Base-by-base conservation (phyloP, 1,140 invertebrate genomes). In the Aphis craccivora region DNA sequence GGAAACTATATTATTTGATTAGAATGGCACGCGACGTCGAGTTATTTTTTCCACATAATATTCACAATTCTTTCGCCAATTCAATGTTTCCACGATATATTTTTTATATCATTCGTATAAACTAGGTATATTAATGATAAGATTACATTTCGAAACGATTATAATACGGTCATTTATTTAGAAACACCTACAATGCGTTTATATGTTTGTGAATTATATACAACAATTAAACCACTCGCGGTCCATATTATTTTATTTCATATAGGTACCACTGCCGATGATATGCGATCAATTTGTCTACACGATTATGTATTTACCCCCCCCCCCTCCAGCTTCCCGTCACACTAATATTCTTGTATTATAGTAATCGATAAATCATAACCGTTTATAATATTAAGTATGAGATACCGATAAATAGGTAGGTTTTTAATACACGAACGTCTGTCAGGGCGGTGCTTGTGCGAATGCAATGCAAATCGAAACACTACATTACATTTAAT, bases 321-420 rank as follows among this genome's bases (percentile, higher is more conserved):
- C 37, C 37, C 37, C 37, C 37, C 18, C 60, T 18, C 11, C 30
- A n/a, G 4, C 30, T 76, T n/a, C 60, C 60, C 60, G 30, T 35
- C 60, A 76, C 60, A 76, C 30, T n/a, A 3, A 14, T 76, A 76
- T 76, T n/a, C 60, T 76, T 18, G 14, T 14, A 76, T 35, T 6
- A 76, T n/a, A 76, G 5, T 76, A n/a, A 76, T 76, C 60, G 11
- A 76, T 76, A 76, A 76, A 76, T 76, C 60, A 76, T 76, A 76
- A 76, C 60, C n/a, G 60, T n/a, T 76, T 76, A 35, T 76, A 76
- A 76, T n/a, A 76, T 76, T n/a, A 76, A 76, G 14, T 76, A 76
- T 76, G 60, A 76, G 60, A n/a, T 76, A 76, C 60, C 30, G 60
- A 76, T 76, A 76, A 76, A 76, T 76, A n/a, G 60, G 14, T 35